Conservation (phyloP, 2,797 vertebrate species). For the Dendrocincla tyrannina region DNA sequence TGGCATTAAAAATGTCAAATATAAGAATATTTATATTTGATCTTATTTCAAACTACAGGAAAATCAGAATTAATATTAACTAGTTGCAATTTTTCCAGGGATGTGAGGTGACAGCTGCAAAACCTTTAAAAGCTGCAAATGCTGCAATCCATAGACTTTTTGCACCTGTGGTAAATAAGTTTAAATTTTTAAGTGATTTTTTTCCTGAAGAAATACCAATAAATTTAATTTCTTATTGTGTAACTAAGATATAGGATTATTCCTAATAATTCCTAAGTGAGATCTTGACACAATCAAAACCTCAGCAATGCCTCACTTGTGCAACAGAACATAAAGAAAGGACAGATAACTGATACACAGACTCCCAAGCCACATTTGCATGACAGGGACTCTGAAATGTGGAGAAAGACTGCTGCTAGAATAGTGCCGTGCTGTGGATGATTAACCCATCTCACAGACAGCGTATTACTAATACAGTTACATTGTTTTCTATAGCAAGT, state of each 20-base stretch:
- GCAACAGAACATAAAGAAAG: neutral
- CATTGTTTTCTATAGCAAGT: neutral
- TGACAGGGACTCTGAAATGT: neutral
- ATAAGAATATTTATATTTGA: neutral
- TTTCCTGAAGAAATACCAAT: neutral
- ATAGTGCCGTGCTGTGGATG: neutral
- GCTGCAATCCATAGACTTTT: neutral
- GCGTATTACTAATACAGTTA: accelerated
- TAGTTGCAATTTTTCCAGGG: neutral
- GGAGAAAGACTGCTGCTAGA: neutral
- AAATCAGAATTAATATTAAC: neutral
- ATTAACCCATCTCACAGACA: neutral
- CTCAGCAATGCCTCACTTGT: neutral
- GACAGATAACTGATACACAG: neutral
- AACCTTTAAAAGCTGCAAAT: neutral
- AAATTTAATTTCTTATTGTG: neutral
- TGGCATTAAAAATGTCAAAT: neutral
- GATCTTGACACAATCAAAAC: neutral
- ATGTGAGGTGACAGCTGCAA: neutral
- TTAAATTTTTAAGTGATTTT: neutral
- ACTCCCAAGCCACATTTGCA: neutral
- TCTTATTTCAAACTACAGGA: neutral
- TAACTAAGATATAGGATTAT: neutral
- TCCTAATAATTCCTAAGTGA: neutral
- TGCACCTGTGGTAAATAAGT: neutral